Conservation (phyloP, 2,888 invertebrate genomes). For the Tanypteryx hageni region DNA sequence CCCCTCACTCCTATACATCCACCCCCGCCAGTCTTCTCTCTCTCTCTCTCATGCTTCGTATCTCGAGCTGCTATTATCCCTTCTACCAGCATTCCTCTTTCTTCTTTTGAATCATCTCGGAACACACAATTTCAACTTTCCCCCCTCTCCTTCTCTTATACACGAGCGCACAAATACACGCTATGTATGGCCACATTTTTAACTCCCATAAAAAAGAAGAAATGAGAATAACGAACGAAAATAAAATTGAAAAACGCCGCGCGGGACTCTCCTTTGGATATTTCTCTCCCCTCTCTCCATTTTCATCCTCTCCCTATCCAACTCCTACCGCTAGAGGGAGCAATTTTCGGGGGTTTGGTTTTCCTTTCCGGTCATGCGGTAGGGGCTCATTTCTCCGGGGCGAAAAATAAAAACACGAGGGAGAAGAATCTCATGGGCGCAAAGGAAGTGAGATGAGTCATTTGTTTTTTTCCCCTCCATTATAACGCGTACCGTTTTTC, state of each 20-base stretch:
- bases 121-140: background rate
- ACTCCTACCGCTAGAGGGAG: background rate
- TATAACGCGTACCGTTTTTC: background rate
- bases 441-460: slow-evolving; percentile 32
- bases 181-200: background rate
- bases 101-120: background rate
- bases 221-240: background rate
- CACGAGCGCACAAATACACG: background rate
- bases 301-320: too few species aligned
- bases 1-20: background rate
- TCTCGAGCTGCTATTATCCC: background rate
- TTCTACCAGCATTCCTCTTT: background rate
- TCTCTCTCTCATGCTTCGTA: background rate
- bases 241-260: background rate
- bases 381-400: background rate
- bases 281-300: too few species aligned
- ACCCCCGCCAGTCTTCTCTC: background rate
- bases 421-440: background rate
- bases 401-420: background rate
- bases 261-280: too few species aligned
- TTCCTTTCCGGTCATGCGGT: background rate
- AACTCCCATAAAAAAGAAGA: background rate
- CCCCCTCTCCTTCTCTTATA: background rate
- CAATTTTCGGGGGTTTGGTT: background rate
- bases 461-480: slow-evolving; percentile 2